A percentile compares a stretch with the other conserved stretches of the same genome.
These are phyloP conservation scores for Eristalinus aeneus DNA, from an alignment of 2,888 invertebrate species.

Conservation along the genomic window DNA sequence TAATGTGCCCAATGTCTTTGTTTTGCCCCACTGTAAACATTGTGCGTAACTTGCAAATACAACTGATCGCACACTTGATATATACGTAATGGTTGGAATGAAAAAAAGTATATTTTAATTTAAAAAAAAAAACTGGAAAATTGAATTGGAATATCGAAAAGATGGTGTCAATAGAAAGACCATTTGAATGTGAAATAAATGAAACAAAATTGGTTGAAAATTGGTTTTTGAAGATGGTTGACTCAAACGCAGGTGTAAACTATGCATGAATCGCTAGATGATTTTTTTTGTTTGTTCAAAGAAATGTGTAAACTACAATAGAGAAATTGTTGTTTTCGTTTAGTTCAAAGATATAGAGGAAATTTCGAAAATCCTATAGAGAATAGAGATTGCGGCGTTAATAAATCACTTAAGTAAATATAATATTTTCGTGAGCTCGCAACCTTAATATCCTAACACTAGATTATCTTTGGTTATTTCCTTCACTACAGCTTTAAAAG, in stretches of 20 bases:
- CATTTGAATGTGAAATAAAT: constrained; percentile 23
- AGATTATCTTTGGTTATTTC: too few species aligned
- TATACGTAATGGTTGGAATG: constrained; percentile 5
- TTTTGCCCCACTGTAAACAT: constrained; percentile 63
- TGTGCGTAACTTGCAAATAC: constrained; percentile 62
- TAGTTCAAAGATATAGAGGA: too few species aligned
- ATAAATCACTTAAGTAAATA: too few species aligned
- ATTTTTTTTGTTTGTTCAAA: neutral
- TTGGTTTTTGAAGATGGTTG: constrained; percentile 41
- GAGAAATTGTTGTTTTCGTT: too few species aligned
- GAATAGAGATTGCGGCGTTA: too few species aligned
- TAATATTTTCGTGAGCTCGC: too few species aligned
- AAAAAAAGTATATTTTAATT: constrained; percentile 4
- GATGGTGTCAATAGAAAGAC: constrained; percentile 67
- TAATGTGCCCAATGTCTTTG: constrained; percentile 53
- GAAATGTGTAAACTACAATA: neutral
- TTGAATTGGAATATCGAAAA: constrained; percentile 34
- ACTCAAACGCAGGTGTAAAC: neutral
- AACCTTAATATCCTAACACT: too few species aligned
- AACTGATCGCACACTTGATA: neutral
- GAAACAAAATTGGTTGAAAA: neutral
- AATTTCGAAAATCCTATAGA: too few species aligned
- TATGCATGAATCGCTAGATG: neutral
- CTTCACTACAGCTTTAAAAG: too few species aligned
- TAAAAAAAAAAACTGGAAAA: neutral